Percentiles rank a stretch among this genome's conserved stretches.
Conservation (phyloP, 2,113 vertebrate species). For the Cryptotis parvus region DNA sequence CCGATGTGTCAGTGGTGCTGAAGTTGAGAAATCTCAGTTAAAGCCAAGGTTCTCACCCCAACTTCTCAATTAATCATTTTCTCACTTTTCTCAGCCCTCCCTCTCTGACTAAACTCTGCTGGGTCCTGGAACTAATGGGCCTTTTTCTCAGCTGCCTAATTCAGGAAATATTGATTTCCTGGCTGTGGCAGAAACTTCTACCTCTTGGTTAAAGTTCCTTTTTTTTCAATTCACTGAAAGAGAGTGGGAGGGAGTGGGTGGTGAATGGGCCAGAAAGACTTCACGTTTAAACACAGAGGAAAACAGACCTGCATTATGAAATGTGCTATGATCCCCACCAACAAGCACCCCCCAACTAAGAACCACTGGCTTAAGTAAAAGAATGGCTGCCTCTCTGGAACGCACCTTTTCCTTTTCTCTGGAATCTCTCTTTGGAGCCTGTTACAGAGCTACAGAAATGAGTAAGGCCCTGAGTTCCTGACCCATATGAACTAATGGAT, state of each 20-base stretch:
- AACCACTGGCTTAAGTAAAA: background rate
- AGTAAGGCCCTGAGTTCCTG: background rate
- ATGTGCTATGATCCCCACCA: background rate
- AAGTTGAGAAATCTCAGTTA: background rate
- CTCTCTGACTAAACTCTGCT: background rate
- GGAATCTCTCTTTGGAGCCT: background rate
- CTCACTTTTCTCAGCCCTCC: background rate
- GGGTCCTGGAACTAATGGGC: background rate
- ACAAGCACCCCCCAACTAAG: background rate
- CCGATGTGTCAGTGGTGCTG: background rate
- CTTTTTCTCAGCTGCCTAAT: background rate
- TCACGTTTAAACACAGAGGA: conserved; percentile 16
- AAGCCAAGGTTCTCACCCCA: background rate
- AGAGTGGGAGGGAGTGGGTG: background rate
- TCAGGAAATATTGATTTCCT: conserved; percentile 17
- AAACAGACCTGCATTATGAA: background rate
- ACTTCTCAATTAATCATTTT: background rate
- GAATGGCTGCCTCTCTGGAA: background rate
- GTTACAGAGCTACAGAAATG: background rate
- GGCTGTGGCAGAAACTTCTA: background rate
- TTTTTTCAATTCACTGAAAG: background rate
- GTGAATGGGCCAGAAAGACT: background rate
- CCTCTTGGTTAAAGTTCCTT: conserved; percentile 2
- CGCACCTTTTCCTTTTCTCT: background rate
- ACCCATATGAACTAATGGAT: background rate